phyloP scores from a whole-genome alignment of 2,797 vertebrate species.

The Sarcophilus harrisii region DNA sequence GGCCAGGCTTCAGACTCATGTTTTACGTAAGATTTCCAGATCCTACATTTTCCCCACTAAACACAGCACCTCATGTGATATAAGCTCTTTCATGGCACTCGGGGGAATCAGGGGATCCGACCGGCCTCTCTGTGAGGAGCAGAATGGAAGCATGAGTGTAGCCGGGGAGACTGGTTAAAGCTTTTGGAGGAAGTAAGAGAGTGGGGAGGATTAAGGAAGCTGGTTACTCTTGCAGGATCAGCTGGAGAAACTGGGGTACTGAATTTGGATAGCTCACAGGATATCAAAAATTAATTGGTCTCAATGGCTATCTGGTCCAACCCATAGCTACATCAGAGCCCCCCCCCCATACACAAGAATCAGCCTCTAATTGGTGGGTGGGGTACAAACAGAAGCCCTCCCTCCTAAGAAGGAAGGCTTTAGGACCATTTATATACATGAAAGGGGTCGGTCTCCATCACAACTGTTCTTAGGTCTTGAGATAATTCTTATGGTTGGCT shows the following conservation, averaged over 20 bases:
- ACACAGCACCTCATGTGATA: not conserved
- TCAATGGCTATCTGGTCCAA: not conserved
- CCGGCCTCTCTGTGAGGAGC: not conserved
- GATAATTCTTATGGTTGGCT: too few relatives aligned
- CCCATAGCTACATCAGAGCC: too few relatives aligned
- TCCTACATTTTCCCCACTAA: not conserved
- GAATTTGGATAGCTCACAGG: not conserved
- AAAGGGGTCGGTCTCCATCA: too few relatives aligned
- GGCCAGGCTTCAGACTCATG: not conserved
- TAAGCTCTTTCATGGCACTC: not conserved
- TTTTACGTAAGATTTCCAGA: not conserved
- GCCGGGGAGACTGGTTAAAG: not conserved
- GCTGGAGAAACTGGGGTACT: not conserved
- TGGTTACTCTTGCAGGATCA: not conserved
- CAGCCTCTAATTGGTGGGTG: too few relatives aligned
- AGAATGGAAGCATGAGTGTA: not conserved
- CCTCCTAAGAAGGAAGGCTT: too few relatives aligned
- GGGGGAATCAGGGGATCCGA: not conserved
- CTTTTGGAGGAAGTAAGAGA: not conserved
- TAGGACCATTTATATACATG: too few relatives aligned
- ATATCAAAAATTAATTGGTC: not conserved
- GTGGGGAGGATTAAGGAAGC: not conserved
- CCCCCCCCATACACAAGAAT: too few relatives aligned
- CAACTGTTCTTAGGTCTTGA: too few relatives aligned
- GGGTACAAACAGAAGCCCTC: too few relatives aligned